A percentile compares a stretch with the other conserved stretches of the same genome.
These are phyloP conservation scores for Galleria mellonella DNA, from an alignment of 1,140 invertebrate species.

Conservation along the genomic window DNA sequence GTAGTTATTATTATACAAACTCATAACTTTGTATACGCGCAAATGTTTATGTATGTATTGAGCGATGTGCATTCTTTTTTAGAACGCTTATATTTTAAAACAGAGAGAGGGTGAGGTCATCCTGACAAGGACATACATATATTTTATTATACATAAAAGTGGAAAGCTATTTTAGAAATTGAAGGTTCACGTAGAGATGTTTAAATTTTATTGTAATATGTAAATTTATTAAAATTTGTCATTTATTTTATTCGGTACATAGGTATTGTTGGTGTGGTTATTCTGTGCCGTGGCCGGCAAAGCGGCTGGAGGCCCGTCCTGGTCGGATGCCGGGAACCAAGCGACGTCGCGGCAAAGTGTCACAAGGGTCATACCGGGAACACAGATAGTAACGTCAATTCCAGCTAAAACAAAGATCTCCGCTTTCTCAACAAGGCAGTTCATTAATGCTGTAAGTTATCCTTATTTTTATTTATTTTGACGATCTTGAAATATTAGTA, in stretches of 20 bases:
- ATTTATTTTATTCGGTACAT: background rate
- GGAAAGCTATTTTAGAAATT: background rate
- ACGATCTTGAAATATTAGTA: too few relatives aligned
- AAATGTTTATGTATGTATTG: too few relatives aligned
- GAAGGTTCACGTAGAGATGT: background rate
- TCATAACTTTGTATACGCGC: too few relatives aligned
- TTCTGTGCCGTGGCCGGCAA: slow-evolving; percentile 26
- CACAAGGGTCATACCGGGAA: slow-evolving; percentile 19
- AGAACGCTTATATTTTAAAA: too few relatives aligned
- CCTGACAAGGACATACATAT: too few relatives aligned
- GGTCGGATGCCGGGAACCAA: slow-evolving; percentile 41
- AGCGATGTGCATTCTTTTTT: too few relatives aligned
- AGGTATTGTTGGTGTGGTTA: slow-evolving; percentile 30
- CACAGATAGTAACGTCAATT: slow-evolving; percentile 22
- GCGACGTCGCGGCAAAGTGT: slow-evolving; percentile 17
- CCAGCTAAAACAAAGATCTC: slow-evolving; percentile 37
- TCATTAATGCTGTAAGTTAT: slow-evolving; percentile 44
- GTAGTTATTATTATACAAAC: too few relatives aligned
- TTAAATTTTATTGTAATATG: background rate
- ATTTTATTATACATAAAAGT: slow-evolving; percentile 1
- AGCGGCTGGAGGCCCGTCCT: slow-evolving; percentile 18
- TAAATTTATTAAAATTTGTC: background rate
- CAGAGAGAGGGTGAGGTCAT: too few relatives aligned
- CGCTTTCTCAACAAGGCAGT: slow-evolving; percentile 50
- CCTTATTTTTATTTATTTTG: too few relatives aligned